Percentiles rank a stretch among this genome's conserved stretches.
phyloP scores from a whole-genome alignment of 2,888 invertebrate genomes.

The Uloborus plumipes region DNA sequence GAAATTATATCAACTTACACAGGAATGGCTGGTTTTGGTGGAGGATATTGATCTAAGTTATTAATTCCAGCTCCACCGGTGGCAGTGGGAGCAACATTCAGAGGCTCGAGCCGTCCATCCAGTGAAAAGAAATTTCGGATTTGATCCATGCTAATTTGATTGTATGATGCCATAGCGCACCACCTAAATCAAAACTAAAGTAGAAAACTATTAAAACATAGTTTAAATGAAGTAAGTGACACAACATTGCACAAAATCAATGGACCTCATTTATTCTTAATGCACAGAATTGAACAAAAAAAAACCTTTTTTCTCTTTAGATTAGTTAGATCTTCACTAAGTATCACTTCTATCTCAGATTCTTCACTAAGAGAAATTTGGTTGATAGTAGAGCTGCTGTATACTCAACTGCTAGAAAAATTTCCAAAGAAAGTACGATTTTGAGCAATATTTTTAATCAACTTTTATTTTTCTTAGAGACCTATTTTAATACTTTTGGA shows the following conservation, averaged over 20 bases:
- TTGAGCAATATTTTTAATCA: too few relatives aligned
- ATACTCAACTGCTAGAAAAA: too few relatives aligned
- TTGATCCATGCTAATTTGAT: conserved; percentile 44
- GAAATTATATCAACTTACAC: neutral
- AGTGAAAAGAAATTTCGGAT: conserved; percentile 34
- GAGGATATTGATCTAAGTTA: conserved; percentile 16
- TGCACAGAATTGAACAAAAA: neutral
- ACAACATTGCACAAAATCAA: neutral
- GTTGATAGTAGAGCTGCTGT: too few relatives aligned
- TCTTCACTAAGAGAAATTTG: too few relatives aligned
- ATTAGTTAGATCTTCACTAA: too few relatives aligned
- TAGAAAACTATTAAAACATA: neutral
- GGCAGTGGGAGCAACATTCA: conserved; percentile 52
- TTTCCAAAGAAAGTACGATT: too few relatives aligned
- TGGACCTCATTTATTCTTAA: too few relatives aligned
- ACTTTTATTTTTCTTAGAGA: too few relatives aligned
- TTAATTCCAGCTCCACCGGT: conserved; percentile 50
- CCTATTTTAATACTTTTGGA: too few relatives aligned
- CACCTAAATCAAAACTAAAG: neutral
- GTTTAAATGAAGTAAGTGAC: neutral
- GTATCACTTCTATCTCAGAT: too few relatives aligned
- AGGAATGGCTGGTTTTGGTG: conserved; percentile 3
- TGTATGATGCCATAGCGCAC: conserved; percentile 30
- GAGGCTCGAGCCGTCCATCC: conserved; percentile 1
- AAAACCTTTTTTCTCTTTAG: too few relatives aligned